These are phyloP conservation scores for Diadegma fenestrale DNA, from an alignment of 2,888 invertebrate genomes.

Conservation along the genomic window DNA sequence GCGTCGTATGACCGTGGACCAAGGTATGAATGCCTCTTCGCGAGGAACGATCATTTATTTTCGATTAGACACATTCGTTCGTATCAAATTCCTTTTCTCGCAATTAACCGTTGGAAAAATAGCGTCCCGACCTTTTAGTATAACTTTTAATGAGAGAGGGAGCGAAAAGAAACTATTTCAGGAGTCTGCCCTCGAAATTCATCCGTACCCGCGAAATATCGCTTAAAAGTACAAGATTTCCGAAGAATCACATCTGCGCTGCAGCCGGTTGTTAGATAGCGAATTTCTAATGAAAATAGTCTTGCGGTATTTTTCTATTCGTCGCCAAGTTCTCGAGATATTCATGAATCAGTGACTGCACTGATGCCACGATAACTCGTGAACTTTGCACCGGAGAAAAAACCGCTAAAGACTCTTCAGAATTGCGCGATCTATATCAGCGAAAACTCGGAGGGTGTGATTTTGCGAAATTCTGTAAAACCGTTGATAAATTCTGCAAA, in stretches of 20 bases:
- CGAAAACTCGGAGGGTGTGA: neutral
- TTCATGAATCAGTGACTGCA: neutral
- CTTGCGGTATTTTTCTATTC: neutral
- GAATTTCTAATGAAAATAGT: neutral
- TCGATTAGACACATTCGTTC: conserved; percentile 72
- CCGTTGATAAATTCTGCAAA: neutral
- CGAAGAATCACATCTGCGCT: neutral
- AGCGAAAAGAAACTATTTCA: neutral
- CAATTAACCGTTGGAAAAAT: neutral
- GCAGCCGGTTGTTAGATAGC: neutral
- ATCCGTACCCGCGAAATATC: conserved; percentile 2
- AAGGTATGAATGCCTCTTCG: conserved; percentile 81
- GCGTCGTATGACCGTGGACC: conserved; percentile 82
- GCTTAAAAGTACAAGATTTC: neutral
- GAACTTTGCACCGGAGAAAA: neutral
- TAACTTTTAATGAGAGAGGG: neutral
- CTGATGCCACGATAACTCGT: neutral
- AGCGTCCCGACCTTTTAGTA: conserved; percentile 4
- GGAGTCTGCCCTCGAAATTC: conserved; percentile 5
- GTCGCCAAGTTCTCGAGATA: neutral
- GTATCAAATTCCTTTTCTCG: neutral
- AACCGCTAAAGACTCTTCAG: neutral
- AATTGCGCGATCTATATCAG: neutral
- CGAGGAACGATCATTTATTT: conserved; percentile 73
- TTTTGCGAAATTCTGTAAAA: conserved; percentile 1